phyloP scores from a whole-genome alignment of 2,888 invertebrate species.

The Andrena bucephala region DNA sequence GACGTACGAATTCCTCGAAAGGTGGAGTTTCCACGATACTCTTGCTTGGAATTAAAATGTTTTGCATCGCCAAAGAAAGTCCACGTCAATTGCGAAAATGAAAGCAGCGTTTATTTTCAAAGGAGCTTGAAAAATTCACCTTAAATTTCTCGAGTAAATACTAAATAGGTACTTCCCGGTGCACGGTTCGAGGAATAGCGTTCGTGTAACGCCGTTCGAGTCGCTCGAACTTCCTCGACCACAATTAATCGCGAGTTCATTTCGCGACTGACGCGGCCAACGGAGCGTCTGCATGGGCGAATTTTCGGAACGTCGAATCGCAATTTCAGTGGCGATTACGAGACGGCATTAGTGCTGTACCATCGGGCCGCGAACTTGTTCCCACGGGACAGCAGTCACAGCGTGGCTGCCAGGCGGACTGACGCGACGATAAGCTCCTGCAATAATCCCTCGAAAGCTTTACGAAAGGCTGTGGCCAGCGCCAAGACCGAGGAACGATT shows the following conservation, averaged over 20 bases:
- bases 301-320: slow-evolving; percentile 26
- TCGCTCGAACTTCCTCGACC: not conserved
- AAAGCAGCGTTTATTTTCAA: too few species aligned
- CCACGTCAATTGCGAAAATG: too few species aligned
- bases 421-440: slow-evolving; percentile 74
- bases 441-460: slow-evolving; percentile 70
- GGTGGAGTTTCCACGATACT: too few species aligned
- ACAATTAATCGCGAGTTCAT: slow-evolving; percentile 32
- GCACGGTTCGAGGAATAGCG: too few species aligned
- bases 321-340: slow-evolving; percentile 79
- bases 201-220: not conserved
- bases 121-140: too few species aligned
- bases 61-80: too few species aligned
- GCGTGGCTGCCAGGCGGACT: slow-evolving; percentile 73
- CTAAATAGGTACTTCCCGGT: too few species aligned
- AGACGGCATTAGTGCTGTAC: slow-evolving; percentile 79
- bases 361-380: slow-evolving; percentile 77
- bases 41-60: too few species aligned
- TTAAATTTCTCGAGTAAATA: too few species aligned
- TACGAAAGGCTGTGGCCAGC: slow-evolving; percentile 56
- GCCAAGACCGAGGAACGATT: slow-evolving; percentile 58
- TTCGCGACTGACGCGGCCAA: not conserved
- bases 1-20: too few species aligned
- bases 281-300: slow-evolving; percentile 2
- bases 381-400: slow-evolving; percentile 76